These are phyloP conservation scores for Pteronotus mesoamericanus DNA, from an alignment of 2,797 vertebrate species.

Conservation along the genomic window DNA sequence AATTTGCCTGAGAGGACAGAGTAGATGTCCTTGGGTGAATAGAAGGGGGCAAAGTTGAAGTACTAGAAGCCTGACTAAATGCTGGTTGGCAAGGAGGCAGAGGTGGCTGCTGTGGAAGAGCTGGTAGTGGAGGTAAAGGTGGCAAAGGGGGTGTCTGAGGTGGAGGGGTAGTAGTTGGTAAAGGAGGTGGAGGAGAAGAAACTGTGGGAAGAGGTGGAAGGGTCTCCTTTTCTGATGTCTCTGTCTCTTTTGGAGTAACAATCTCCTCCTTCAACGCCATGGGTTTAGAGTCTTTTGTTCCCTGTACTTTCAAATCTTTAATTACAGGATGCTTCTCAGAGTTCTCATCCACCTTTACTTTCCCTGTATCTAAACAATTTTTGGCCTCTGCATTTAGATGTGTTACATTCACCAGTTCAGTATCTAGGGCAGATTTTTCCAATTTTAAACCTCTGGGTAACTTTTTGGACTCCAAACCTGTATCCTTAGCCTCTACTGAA, in stretches of 20 bases:
- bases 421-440: conserved; percentile 81
- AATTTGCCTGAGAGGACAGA: conserved; percentile 85
- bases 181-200: conserved; percentile 79
- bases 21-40: conserved; percentile 82
- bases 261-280: conserved; percentile 77
- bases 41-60: conserved; percentile 77
- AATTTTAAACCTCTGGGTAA: conserved; percentile 77
- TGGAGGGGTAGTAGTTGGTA: conserved; percentile 83
- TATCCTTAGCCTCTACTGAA: conserved; percentile 79
- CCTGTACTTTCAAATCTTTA: conserved; percentile 80
- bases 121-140: conserved; percentile 83
- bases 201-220: conserved; percentile 79
- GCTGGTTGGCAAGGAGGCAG: conserved; percentile 78
- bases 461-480: conserved; percentile 81
- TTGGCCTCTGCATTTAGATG: conserved; percentile 77
- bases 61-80: conserved; percentile 75
- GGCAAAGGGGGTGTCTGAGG: conserved; percentile 83
- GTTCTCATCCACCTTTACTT: conserved; percentile 80
- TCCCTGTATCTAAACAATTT: conserved; percentile 75
- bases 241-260: conserved; percentile 80
- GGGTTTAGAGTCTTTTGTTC: conserved; percentile 81
- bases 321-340: conserved; percentile 78
- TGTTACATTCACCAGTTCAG: conserved; percentile 70
- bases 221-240: conserved; percentile 80
- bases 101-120: conserved; percentile 78